Evolutionary conservation across 2,888 invertebrate genomes (phyloP), one percentile per base, ranked within the genome.

Genomic region (Phalera bucephala): DNA sequence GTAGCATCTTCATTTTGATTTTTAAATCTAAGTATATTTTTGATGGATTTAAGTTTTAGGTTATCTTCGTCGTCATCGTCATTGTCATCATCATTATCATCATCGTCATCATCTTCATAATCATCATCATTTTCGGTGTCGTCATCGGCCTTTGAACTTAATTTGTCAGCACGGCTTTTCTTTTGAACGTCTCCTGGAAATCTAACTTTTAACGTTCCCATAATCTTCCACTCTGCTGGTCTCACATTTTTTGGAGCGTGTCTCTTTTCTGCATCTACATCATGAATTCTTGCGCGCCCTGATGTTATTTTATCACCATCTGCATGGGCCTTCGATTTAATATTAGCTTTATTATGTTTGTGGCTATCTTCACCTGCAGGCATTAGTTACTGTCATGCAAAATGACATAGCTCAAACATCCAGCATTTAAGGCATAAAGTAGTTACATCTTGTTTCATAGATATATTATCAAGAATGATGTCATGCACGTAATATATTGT

Each of bases 381-480:
- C 91, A 81, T 91, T 90, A 80, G 91, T 91, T 80, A 91, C 89
- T 79, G 91, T 91, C 90, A 90, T 90, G 90, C 90, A 90, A 88
- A 88, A 85, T 89, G 88, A 89, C 87, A 81, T 72, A 89, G 89
- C 89, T 88, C 88, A 89, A 88, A 88, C 85, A 87, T 82, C 81
- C 80, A 88, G 83, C 84, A 80, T 82, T 73, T 80, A 76, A 86
- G 81, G 82, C 81, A 66, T 80, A 82, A 78, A 80, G 53, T 71
- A 72, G 66, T 74, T 62, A 78, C 66, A 72, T 56, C 68, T 66
- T 63, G 60, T 59, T 64, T 68, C 53, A 59, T 55, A 66, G 37
- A 54, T n/a, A 43, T 53, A 43, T 17, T 60, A 65, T 72, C 70
- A 78, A 86, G 85, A 89, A 87, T 87, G 87, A 88, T 85, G 87